phyloP scores from a whole-genome alignment of 2,888 invertebrate species.

The Carterocephalus palaemon region DNA sequence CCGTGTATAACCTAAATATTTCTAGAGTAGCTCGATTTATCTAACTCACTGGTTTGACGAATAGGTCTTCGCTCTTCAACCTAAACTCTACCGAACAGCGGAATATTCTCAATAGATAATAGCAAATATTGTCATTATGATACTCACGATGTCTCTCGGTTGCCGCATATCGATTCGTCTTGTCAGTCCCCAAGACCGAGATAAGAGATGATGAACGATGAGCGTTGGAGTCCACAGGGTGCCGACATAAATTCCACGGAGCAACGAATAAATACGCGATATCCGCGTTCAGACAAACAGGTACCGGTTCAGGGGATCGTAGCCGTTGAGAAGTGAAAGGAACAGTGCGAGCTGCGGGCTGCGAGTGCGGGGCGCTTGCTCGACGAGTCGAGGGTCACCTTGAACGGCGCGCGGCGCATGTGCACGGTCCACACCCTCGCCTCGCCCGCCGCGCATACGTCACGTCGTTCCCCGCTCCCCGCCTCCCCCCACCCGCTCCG shows the following conservation, averaged over 20 bases:
- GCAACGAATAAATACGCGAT: slow-evolving; percentile 49
- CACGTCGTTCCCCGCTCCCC: slow-evolving; percentile 42
- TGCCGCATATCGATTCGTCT: slow-evolving; percentile 77
- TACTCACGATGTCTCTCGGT: slow-evolving; percentile 73
- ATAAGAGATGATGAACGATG: slow-evolving; percentile 73
- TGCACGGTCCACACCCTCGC: slow-evolving; percentile 71
- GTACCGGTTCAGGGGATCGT: slow-evolving; percentile 53
- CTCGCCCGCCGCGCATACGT: slow-evolving; percentile 51
- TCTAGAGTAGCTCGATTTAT: too few species aligned
- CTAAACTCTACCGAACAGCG: too few species aligned
- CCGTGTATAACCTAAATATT: too few species aligned
- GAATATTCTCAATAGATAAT: slow-evolving; percentile 29
- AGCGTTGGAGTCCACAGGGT: slow-evolving; percentile 75
- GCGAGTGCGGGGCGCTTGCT: slow-evolving; percentile 51
- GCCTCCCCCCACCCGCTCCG: slow-evolving; percentile 31
- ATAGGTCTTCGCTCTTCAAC: too few species aligned
- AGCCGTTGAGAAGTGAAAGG: slow-evolving; percentile 55
- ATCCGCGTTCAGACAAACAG: slow-evolving; percentile 63
- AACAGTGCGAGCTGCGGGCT: slow-evolving; percentile 46
- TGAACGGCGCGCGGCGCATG: slow-evolving; percentile 70
- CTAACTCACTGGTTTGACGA: too few species aligned
- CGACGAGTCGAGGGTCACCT: slow-evolving; percentile 69
- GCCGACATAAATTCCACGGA: slow-evolving; percentile 66
- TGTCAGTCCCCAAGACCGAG: slow-evolving; percentile 70
- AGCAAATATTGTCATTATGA: slow-evolving; percentile 52